A percentile compares a stretch with the other conserved stretches of the same genome.
Evolutionary conservation across 2,113 vertebrate genomes (phyloP).

Genomic region (Aramus guarauna): DNA sequence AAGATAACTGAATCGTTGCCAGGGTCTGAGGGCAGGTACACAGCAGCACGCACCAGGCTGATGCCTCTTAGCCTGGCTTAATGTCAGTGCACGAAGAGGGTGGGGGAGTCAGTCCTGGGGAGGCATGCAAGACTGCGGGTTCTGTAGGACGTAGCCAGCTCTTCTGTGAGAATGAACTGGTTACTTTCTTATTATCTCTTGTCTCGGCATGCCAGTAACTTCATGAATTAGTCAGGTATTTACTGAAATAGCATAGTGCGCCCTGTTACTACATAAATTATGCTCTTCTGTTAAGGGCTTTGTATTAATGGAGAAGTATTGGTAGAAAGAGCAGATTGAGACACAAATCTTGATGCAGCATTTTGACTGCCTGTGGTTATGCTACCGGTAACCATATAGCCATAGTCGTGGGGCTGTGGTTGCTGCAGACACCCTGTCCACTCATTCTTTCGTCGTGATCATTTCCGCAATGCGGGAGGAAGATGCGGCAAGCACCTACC

Average conservation of each 20-base stretch:
- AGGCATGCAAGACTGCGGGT: neutral
- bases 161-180: neutral
- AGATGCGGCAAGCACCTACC: conserved; percentile 26
- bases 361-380: neutral
- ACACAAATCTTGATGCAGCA: neutral
- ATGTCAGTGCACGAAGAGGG: neutral
- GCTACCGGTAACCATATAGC: fast-evolving
- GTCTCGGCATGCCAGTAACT: neutral
- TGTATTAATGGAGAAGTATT: neutral
- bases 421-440: neutral
- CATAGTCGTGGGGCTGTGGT: neutral
- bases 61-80: neutral
- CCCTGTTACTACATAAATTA: neutral
- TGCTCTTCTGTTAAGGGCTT: neutral
- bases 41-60: fast-evolving
- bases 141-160: neutral
- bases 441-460: fast-evolving
- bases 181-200: neutral
- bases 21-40: neutral
- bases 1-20: neutral
- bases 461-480: conserved; percentile 43
- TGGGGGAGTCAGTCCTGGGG: neutral
- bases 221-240: neutral
- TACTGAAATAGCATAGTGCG: neutral
- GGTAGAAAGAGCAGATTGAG: neutral